Evolutionary conservation across 2,797 vertebrate species (phyloP).

Genomic region (Kryptolebias ocellatus): DNA sequence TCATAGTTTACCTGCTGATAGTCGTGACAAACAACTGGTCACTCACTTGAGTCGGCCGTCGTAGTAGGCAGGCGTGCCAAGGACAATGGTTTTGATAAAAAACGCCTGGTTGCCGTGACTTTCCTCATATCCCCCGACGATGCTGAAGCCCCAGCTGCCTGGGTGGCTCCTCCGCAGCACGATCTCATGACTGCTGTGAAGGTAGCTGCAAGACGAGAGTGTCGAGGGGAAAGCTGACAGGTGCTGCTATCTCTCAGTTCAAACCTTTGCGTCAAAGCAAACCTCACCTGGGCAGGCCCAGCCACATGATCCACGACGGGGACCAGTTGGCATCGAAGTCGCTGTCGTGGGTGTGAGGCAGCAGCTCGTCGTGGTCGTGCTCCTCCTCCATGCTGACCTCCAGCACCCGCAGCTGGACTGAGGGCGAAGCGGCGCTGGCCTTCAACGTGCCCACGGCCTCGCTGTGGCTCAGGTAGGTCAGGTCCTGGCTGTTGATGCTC

Average conservation of each 20-base stretch:
- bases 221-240: not conserved
- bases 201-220: slow-evolving; percentile 81
- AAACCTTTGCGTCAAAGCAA: not conserved
- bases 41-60: slow-evolving; percentile 97
- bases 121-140: slow-evolving; percentile 97
- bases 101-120: slow-evolving; percentile 98
- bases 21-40: slow-evolving; percentile 11
- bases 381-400: slow-evolving; percentile 93
- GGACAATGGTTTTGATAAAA: slow-evolving; percentile 98
- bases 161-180: slow-evolving; percentile 92
- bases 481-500: slow-evolving; percentile 95
- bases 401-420: slow-evolving; percentile 90
- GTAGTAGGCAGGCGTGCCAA: slow-evolving; percentile 98
- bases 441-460: slow-evolving; percentile 97
- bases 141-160: slow-evolving; percentile 99
- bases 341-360: slow-evolving; percentile 88
- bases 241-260: too few species aligned
- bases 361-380: slow-evolving; percentile 83
- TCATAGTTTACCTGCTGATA: slow-evolving; percentile 17
- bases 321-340: slow-evolving; percentile 98
- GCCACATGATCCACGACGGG: slow-evolving; percentile 98
- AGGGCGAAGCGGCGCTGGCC: slow-evolving; percentile 90
- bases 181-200: slow-evolving; percentile 95
- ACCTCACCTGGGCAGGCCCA: slow-evolving; percentile 93
- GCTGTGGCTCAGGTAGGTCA: slow-evolving; percentile 94